Percentiles rank a stretch among this genome's conserved stretches.
Evolutionary conservation across 2,113 vertebrate genomes (phyloP).

Genomic region (Lasiurus cinereus): DNA sequence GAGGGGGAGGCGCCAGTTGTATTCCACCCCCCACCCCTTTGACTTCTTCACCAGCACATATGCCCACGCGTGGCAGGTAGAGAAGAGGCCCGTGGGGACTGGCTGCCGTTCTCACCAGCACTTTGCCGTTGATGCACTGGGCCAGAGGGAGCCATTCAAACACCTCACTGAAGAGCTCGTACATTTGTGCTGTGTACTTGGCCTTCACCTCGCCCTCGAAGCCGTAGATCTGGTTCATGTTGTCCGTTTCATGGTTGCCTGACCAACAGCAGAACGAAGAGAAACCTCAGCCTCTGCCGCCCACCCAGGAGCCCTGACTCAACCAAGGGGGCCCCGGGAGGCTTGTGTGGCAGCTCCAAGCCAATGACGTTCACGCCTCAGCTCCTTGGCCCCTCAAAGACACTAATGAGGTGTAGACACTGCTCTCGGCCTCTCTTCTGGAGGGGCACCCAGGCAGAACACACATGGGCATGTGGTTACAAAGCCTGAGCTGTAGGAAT

Average conservation of each 20-base stretch:
- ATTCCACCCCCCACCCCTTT: rapidly evolving
- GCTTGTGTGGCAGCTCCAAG: background rate
- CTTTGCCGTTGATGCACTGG: conserved; percentile 95
- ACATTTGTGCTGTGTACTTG: conserved; percentile 98
- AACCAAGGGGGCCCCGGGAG: background rate
- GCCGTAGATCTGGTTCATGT: conserved; percentile 99
- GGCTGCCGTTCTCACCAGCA: conserved; percentile 89
- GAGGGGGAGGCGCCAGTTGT: background rate
- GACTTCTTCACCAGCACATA: rapidly evolving
- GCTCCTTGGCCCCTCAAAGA: background rate
- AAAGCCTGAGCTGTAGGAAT: rapidly evolving
- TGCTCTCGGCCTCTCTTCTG: background rate
- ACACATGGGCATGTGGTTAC: rapidly evolving
- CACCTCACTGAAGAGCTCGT: conserved; percentile 97
- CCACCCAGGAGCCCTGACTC: background rate
- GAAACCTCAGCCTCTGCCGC: background rate
- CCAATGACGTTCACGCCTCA: rapidly evolving
- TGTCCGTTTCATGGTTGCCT: conserved; percentile 98
- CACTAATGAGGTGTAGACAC: rapidly evolving
- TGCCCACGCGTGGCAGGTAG: rapidly evolving
- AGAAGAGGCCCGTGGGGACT: rapidly evolving
- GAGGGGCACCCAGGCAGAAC: background rate
- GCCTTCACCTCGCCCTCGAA: conserved; percentile 98
- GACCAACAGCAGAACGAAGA: background rate
- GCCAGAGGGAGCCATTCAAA: conserved; percentile 97